These are phyloP conservation scores for Vipera latastei DNA, from an alignment of 2,797 vertebrate species.

Conservation along the genomic window DNA sequence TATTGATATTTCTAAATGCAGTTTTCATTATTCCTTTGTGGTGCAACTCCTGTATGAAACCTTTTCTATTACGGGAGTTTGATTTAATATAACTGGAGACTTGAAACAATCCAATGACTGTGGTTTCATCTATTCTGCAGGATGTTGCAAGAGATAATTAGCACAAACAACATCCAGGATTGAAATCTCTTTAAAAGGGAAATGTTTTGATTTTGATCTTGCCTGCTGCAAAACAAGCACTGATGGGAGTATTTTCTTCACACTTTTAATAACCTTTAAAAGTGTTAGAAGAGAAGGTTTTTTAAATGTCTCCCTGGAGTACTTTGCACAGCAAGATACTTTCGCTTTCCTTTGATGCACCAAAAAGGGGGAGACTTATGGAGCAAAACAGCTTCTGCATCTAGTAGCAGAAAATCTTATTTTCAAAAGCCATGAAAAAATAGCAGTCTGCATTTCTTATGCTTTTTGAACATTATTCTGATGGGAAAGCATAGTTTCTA, in stretches of 20 bases:
- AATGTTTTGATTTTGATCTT: conserved; percentile 41
- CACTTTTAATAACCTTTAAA: conserved; percentile 36
- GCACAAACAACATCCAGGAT: conserved; percentile 29
- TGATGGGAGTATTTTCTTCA: background rate
- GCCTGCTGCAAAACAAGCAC: background rate
- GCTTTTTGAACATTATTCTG: background rate
- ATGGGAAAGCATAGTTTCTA: background rate
- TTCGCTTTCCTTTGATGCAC: conserved; percentile 22
- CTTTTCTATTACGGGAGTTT: conserved; percentile 22
- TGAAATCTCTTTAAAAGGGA: conserved; percentile 39
- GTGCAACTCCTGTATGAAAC: background rate
- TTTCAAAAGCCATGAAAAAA: background rate
- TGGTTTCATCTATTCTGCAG: background rate
- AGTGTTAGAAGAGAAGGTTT: conserved; percentile 6
- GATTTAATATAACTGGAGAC: conserved; percentile 1
- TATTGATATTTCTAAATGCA: background rate
- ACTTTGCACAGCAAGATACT: background rate
- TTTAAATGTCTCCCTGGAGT: conserved; percentile 19
- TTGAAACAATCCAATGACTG: background rate
- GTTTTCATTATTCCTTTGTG: background rate
- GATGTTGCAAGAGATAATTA: conserved; percentile 41
- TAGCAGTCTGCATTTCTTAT: background rate
- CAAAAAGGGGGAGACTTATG: background rate
- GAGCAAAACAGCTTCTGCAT: conserved; percentile 20
- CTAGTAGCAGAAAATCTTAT: conserved; percentile 2